A percentile compares a stretch with the other conserved stretches of the same genome.
Evolutionary conservation across 2,888 invertebrate species (phyloP).

Genomic region (Lithophane semibrunnea): DNA sequence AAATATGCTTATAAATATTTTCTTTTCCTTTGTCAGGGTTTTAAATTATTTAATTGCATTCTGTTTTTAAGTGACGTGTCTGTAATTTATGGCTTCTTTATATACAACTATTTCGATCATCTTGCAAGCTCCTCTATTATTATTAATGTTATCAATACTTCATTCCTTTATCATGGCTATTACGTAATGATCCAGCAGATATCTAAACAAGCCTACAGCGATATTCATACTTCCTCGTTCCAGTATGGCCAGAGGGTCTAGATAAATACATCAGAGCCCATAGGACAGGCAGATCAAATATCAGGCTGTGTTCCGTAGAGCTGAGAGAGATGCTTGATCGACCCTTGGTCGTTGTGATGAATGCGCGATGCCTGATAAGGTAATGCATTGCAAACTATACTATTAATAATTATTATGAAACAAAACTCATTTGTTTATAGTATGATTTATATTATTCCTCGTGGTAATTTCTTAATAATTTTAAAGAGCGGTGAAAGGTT

Average conservation of each 20-base stretch:
- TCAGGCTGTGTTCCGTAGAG: constrained; percentile 31
- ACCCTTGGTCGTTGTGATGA: constrained; percentile 39
- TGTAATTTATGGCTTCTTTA: neutral
- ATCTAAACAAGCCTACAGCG: constrained; percentile 47
- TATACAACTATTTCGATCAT: neutral
- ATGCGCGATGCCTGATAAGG: constrained; percentile 39
- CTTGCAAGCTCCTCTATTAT: neutral
- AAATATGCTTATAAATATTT: constrained; percentile 53
- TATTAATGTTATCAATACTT: constrained; percentile 51
- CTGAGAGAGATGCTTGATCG: constrained; percentile 11
- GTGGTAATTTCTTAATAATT: neutral
- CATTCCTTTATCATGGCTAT: constrained; percentile 44
- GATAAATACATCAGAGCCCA: constrained; percentile 49
- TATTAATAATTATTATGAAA: neutral
- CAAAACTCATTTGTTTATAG: neutral
- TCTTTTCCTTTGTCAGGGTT: constrained; percentile 39
- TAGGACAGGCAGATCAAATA: constrained; percentile 51
- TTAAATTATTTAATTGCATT: constrained; percentile 42
- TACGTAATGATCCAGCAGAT: constrained; percentile 46
- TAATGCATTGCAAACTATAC: neutral
- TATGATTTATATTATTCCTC: neutral
- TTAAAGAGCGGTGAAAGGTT: neutral
- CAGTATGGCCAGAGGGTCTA: constrained; percentile 33
- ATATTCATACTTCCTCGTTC: constrained; percentile 49
- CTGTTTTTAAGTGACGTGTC: constrained; percentile 23